phyloP scores from a whole-genome alignment of 1,140 invertebrate species.

The Cecropterus lyciades region DNA sequence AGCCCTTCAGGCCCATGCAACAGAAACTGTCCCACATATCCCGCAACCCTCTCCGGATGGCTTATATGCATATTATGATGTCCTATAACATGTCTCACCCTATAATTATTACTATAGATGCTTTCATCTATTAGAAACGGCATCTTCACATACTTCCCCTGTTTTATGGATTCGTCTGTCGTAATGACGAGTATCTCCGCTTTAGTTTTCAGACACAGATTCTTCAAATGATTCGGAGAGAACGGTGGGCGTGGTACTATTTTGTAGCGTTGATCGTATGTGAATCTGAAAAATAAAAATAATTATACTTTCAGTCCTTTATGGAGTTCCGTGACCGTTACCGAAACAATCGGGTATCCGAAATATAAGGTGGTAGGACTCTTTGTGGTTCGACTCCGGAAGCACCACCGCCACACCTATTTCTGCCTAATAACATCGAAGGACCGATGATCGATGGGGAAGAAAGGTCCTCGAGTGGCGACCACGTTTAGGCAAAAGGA shows the following conservation, averaged over 20 bases:
- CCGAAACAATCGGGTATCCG: no score
- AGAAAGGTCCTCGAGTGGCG: no score
- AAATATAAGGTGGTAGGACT: no score
- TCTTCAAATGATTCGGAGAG: slow-evolving; percentile 43
- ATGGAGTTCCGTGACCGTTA: no score
- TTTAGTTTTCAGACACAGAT: slow-evolving; percentile 40
- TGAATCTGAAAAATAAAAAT: slow-evolving; percentile 52
- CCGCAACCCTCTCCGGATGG: slow-evolving; percentile 50
- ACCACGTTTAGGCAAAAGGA: no score
- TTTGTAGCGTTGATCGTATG: slow-evolving; percentile 56
- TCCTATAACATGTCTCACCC: slow-evolving; percentile 45
- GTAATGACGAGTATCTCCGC: slow-evolving; percentile 47
- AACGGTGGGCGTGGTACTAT: slow-evolving; percentile 41
- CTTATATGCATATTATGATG: slow-evolving; percentile 59
- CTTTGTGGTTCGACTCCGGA: no score
- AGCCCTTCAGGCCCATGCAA: slow-evolving; percentile 51
- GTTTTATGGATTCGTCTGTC: slow-evolving; percentile 39
- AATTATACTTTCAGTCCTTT: no score
- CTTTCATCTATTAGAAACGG: slow-evolving; percentile 55
- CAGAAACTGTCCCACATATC: slow-evolving; percentile 52
- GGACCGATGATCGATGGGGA: no score
- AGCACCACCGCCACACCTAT: no score
- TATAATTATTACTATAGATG: slow-evolving; percentile 46
- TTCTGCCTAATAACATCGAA: no score
- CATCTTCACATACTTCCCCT: slow-evolving; percentile 27